These are phyloP conservation scores for Vireo altiloquus DNA, from an alignment of 2,113 vertebrate genomes.

Conservation along the genomic window DNA sequence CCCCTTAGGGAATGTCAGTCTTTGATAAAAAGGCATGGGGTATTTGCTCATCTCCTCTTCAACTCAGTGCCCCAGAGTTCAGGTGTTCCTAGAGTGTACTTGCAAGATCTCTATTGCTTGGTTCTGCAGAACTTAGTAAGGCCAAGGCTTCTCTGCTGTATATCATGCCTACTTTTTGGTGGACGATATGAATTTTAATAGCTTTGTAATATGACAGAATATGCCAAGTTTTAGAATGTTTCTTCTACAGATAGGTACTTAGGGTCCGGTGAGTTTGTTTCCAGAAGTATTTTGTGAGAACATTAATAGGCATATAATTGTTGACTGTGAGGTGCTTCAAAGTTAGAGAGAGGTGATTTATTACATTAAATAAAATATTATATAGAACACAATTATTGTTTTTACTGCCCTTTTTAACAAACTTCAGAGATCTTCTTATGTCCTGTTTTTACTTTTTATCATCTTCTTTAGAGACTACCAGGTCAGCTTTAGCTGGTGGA, in stretches of 20 bases:
- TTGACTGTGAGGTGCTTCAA: neutral
- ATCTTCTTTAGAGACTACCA: neutral
- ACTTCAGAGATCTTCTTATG: neutral
- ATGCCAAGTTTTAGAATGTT: neutral
- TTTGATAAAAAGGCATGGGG: neutral
- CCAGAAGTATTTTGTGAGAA: neutral
- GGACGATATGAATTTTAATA: neutral
- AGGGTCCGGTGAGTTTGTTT: neutral
- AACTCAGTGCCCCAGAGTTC: accelerated
- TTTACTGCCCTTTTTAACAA: neutral
- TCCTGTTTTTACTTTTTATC: neutral
- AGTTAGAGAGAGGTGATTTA: neutral
- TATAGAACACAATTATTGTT: neutral
- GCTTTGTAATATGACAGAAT: neutral
- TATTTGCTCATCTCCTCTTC: neutral
- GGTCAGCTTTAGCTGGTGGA: neutral
- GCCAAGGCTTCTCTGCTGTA: neutral
- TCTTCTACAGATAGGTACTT: neutral
- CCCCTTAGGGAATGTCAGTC: neutral
- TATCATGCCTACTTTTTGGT: neutral
- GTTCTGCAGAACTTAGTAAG: neutral
- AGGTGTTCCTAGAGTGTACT: neutral
- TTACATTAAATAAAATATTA: neutral
- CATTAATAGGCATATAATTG: neutral
- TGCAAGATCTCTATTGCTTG: neutral